Evolutionary conservation across 2,888 invertebrate genomes (phyloP).

Genomic region (Lasioglossum calceatum): DNA sequence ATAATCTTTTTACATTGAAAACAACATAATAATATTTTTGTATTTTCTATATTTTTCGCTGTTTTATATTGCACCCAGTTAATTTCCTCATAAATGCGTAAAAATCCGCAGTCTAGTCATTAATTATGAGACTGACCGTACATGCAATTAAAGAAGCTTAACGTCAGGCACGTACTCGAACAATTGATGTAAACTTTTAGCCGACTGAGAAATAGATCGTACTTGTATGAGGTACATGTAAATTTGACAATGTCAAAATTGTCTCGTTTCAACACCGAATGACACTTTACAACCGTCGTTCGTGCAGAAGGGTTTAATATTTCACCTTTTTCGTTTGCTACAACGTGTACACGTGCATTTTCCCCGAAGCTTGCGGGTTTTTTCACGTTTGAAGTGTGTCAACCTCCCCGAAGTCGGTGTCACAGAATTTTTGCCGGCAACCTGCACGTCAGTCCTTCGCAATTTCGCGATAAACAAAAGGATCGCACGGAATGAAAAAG

Average conservation of each 20-base stretch:
- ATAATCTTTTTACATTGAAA: too few relatives aligned
- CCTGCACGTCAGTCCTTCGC: neutral
- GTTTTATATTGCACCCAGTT: too few relatives aligned
- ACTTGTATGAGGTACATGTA: too few relatives aligned
- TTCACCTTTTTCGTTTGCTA: neutral
- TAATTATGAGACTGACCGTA: too few relatives aligned
- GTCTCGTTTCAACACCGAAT: neutral
- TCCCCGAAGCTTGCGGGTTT: neutral
- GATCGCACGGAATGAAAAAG: neutral
- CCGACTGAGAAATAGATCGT: too few relatives aligned
- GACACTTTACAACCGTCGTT: neutral
- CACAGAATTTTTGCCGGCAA: neutral
- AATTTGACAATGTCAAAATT: neutral
- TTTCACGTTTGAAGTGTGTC: neutral
- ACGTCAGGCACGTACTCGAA: too few relatives aligned
- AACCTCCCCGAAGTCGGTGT: neutral
- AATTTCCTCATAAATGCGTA: too few relatives aligned
- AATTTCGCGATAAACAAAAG: neutral
- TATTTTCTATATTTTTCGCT: too few relatives aligned
- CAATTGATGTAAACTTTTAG: too few relatives aligned
- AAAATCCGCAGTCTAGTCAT: too few relatives aligned
- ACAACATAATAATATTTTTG: too few relatives aligned
- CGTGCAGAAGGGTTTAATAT: neutral
- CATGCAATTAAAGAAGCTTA: too few relatives aligned
- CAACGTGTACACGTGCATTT: neutral